Conservation (phyloP, 2,888 invertebrate species). For the Hydriomena furcata region DNA sequence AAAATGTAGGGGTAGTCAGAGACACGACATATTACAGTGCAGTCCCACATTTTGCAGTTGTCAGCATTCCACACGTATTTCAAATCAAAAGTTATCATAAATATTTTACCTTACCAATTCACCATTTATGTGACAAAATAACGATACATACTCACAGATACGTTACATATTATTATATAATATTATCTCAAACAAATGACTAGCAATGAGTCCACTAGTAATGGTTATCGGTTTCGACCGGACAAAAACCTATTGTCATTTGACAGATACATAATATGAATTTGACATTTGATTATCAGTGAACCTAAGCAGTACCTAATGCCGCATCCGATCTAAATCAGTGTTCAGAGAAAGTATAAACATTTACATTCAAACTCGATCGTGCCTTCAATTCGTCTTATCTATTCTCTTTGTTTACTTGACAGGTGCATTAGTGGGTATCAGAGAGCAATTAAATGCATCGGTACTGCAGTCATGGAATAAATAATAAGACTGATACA, state of each 20-base stretch:
- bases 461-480: slow-evolving; percentile 38
- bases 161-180: slow-evolving; percentile 5
- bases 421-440: slow-evolving; percentile 82
- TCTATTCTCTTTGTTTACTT: slow-evolving; percentile 79
- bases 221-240: no score
- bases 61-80: no score
- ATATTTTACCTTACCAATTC: not conserved
- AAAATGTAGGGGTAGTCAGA: no score
- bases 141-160: slow-evolving; percentile 15
- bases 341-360: slow-evolving; percentile 73
- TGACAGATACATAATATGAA: no score
- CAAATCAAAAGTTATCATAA: not conserved
- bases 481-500: not conserved
- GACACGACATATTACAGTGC: no score
- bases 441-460: slow-evolving; percentile 82
- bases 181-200: slow-evolving; percentile 67
- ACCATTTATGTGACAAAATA: slow-evolving; percentile 9
- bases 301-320: no score
- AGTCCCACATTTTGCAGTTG: no score
- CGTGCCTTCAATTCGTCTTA: slow-evolving; percentile 78
- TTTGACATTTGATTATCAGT: no score
- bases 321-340: slow-evolving; percentile 70
- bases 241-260: no score
- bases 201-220: no score
- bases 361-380: slow-evolving; percentile 75